Evolutionary conservation across 2,888 invertebrate species (phyloP), one percentile per base, ranked within the genome.

Genomic region (Julus scanicus): DNA sequence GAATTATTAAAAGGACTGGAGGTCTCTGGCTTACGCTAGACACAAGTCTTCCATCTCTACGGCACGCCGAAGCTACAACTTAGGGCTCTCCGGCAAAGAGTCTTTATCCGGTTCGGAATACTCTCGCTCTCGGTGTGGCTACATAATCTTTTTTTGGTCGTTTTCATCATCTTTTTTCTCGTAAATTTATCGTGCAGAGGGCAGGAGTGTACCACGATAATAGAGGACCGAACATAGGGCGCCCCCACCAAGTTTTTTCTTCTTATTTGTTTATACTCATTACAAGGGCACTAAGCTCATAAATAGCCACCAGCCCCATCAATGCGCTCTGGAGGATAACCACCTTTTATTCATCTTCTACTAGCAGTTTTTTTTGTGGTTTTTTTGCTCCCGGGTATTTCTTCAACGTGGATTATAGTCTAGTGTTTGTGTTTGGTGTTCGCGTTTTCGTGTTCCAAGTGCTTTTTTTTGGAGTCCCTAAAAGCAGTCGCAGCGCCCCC

Each of bases 1-100:
- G 63, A 63, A 63, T 63, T 63, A 63, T 63, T 63, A 63, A 63
- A 20, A 20, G 63, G 63, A n/a, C 63, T 63, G 63, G 63, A 6
- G 20, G 15, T 63, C 2, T 11, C 8, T 15, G 53, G 2, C 57
- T 57, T 57, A 17, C 49, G 49, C 49, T 49, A 49, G 49, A 49
- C 49, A 49, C 9, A 49, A 49, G 49, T 49, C 49, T 49, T 49
- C 49, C 49, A 11, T 49, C 13, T 49, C 49, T 49, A 11, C 49
- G 15, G 48, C 48, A 1, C 4, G 57, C 17, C 15, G 13, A 57
- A 49, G 49, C 8, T 49, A 49, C 49, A n/a, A n/a, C n/a, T 2
- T 11, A 49, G 13, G 13, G 49, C 49, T 8, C 49, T 49, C 13
- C 49, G 49, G 49, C 49, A 11, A 49, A 49, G 9, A 13, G 49